phyloP scores from a whole-genome alignment of 2,797 vertebrate genomes.

The Malurus leucopterus region DNA sequence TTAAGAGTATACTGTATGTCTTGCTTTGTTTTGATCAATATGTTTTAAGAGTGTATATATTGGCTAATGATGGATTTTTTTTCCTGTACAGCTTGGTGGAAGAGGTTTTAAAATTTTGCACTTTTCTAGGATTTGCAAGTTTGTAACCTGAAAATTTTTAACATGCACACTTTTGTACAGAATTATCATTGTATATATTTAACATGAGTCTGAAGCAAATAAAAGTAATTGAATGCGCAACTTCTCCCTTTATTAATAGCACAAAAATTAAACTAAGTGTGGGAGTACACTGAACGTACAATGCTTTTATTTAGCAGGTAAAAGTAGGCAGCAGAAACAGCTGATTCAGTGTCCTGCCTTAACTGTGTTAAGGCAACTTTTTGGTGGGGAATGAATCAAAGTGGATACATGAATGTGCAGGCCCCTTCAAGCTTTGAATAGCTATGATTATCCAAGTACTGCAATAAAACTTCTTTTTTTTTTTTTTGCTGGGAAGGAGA shows the following conservation, averaged over 20 bases:
- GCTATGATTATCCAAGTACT: background rate
- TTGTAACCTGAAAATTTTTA: slow-evolving; percentile 85
- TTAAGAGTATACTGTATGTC: slow-evolving; percentile 66
- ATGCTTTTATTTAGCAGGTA: background rate
- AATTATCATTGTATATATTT: slow-evolving; percentile 86
- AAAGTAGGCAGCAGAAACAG: background rate
- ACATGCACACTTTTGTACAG: slow-evolving; percentile 90
- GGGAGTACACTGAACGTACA: background rate
- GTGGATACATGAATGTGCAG: background rate
- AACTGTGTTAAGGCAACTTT: background rate
- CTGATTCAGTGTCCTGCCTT: background rate
- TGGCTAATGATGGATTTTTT: slow-evolving; percentile 83
- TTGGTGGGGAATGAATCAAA: background rate
- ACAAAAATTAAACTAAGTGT: background rate
- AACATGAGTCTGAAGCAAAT: slow-evolving; percentile 76
- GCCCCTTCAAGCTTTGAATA: background rate
- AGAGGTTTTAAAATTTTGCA: slow-evolving; percentile 89
- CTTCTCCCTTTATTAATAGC: slow-evolving; percentile 35
- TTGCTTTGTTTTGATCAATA: slow-evolving; percentile 50
- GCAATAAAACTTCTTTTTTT: background rate
- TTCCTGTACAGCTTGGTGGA: slow-evolving; percentile 91
- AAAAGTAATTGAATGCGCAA: slow-evolving; percentile 61
- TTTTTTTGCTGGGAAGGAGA: background rate
- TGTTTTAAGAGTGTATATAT: slow-evolving; percentile 80
- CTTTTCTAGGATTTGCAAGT: slow-evolving; percentile 89